Percentiles rank a stretch among this genome's conserved stretches.
phyloP scores from a whole-genome alignment of 2,797 vertebrate genomes.

The Danio kyathit region DNA sequence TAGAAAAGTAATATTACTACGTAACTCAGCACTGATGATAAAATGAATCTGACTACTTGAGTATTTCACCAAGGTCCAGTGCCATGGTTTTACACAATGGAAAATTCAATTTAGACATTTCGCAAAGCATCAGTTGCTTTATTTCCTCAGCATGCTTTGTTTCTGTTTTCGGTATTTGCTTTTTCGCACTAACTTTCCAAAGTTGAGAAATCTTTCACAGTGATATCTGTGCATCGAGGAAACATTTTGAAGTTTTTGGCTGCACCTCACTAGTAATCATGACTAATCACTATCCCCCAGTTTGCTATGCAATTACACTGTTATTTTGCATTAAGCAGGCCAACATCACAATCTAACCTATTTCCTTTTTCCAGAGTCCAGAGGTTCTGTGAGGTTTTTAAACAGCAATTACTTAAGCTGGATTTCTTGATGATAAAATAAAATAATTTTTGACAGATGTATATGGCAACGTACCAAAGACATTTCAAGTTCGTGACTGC shows the following conservation, averaged over 20 bases:
- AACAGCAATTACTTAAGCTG: slow-evolving; percentile 19
- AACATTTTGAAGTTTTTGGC: slow-evolving; percentile 26
- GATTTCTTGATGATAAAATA: slow-evolving; percentile 9
- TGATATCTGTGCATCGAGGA: slow-evolving; percentile 34
- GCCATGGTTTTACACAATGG: background rate
- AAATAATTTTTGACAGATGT: slow-evolving; percentile 36
- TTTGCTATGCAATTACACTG: slow-evolving; percentile 25
- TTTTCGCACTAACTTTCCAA: slow-evolving; percentile 23
- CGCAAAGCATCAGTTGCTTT: background rate
- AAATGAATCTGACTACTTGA: too few relatives aligned
- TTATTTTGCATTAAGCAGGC: slow-evolving; percentile 26
- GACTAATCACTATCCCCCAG: slow-evolving; percentile 7
- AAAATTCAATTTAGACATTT: slow-evolving; percentile 19
- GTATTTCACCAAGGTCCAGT: background rate
- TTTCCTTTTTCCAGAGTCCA: background rate
- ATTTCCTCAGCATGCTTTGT: slow-evolving; percentile 3
- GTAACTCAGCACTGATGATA: too few relatives aligned
- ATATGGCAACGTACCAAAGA: background rate
- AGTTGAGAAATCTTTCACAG: slow-evolving; percentile 29
- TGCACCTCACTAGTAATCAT: slow-evolving; percentile 7
- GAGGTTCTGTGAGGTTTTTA: slow-evolving; percentile 3
- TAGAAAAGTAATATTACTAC: too few relatives aligned
- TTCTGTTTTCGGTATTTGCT: background rate
- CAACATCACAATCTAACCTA: slow-evolving; percentile 19
- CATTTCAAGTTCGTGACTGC: background rate